Evolutionary conservation across 1,140 invertebrate species (phyloP).

Genomic region (Caenorhabditis latens): DNA sequence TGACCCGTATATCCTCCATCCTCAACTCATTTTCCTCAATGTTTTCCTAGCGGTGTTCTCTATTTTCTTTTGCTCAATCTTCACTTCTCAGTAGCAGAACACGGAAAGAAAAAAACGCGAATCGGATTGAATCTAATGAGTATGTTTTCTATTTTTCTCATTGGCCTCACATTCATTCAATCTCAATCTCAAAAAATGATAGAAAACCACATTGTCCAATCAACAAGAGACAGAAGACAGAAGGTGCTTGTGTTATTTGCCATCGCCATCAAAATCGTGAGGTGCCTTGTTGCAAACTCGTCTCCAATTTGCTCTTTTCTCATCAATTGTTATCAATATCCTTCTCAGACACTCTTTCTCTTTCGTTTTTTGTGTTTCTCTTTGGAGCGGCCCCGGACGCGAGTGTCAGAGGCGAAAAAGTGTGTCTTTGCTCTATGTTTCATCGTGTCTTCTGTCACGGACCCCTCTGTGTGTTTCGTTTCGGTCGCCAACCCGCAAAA

Average conservation of each 20-base stretch:
- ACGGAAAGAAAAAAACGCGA: neutral
- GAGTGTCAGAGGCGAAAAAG: constrained; percentile 28
- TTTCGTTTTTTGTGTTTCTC: neutral
- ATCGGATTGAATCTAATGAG: constrained; percentile 24
- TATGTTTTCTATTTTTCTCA: neutral
- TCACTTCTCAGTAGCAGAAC: neutral
- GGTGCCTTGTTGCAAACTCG: constrained; percentile 37
- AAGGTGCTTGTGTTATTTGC: constrained; percentile 40
- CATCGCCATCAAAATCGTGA: constrained; percentile 52
- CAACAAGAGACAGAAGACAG: constrained; percentile 35
- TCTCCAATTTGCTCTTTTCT: constrained; percentile 55
- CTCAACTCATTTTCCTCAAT: neutral
- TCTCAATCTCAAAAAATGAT: neutral
- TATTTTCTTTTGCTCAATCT: neutral
- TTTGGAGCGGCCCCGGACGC: neutral
- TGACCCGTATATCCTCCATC: neutral
- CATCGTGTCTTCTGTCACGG: constrained; percentile 50
- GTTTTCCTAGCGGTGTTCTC: constrained; percentile 49
- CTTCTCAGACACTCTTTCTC: constrained; percentile 17
- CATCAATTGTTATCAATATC: constrained; percentile 56
- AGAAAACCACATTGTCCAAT: constrained; percentile 25
- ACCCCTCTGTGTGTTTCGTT: constrained; percentile 35
- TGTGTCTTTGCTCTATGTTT: constrained; percentile 48
- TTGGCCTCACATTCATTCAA: neutral
- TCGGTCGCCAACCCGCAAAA: constrained; percentile 50